Evolutionary conservation across 1,140 invertebrate species (phyloP), one percentile per base, ranked within the genome.

Genomic region (Cephus cinctus): DNA sequence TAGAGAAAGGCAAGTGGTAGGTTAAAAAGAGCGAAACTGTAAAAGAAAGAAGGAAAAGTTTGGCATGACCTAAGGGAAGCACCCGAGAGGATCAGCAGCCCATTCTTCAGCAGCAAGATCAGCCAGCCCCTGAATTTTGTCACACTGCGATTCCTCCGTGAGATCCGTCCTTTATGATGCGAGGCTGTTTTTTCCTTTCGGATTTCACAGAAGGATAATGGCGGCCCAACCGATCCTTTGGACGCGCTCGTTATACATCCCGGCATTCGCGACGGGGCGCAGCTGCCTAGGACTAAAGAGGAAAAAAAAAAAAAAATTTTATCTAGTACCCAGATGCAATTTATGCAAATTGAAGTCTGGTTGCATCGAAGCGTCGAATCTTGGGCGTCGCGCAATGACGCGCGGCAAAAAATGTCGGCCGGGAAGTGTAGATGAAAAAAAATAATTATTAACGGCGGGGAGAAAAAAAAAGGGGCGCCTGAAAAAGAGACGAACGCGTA

Each of bases 241-340:
- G 73, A 73, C 72, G 68, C 73, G 70, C 70, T 72, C 68, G 65
- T 73, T 73, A 72, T n/a, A n/a, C n/a, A n/a, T 70, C 60, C 67
- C 56, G 57, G 60, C 57, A 72, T 72, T 73, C 61, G 70, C 66
- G 70, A 73, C 63, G 63, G 61, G n/a, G 65, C 63, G 68, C 70
- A 74, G 70, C 71, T 73, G 71, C 64, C 59, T 41, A 4, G 1
- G 12, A n/a, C 18, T 14, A 15, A 15, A 11, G 14, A 15, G 14
- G 34, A 30, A 30, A 30, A n/a, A n/a, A n/a, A n/a, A n/a, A 30
- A 30, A 30, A 30, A 30, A 2, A 12, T 2, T 30, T 30, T 12
- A 30, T 11, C 27, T 2, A 2, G 27, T 9, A 11, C 27, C 14
- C 9, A 11, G 27, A 30, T 30, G 27, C 2, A 2, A 30, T 30